Conservation (phyloP, 2,888 invertebrate species). For the Melieria crassipennis region DNA sequence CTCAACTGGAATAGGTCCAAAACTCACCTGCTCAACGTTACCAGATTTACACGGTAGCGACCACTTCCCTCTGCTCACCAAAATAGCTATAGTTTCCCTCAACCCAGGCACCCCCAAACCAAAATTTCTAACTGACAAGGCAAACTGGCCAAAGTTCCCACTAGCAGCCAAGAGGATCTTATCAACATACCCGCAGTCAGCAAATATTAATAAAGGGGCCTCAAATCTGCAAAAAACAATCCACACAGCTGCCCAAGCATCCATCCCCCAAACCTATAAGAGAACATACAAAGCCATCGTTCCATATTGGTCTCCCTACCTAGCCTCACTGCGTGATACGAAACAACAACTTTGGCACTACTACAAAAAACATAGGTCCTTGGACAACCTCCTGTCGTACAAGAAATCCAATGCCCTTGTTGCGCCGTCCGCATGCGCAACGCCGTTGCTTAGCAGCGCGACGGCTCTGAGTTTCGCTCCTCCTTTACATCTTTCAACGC, state of each 20-base stretch:
- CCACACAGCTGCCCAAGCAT: not conserved
- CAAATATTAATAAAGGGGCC: not conserved
- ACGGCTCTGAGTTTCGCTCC: too few relatives aligned
- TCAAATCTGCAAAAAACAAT: not conserved
- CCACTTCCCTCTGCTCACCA: not conserved
- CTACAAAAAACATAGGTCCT: not conserved
- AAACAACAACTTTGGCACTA: not conserved
- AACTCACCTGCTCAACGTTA: not conserved
- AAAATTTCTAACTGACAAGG: conserved; percentile 7
- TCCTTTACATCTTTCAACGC: too few relatives aligned
- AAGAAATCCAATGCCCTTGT: not conserved
- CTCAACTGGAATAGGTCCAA: not conserved
- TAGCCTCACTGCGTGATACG: not conserved
- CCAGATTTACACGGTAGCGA: not conserved
- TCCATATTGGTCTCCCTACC: not conserved
- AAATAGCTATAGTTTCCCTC: not conserved
- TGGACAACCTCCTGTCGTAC: too few relatives aligned
- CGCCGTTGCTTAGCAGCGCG: too few relatives aligned
- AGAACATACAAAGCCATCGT: too few relatives aligned
- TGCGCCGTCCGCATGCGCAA: not conserved
- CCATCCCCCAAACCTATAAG: not conserved
- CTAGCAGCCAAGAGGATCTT: not conserved
- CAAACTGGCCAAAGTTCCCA: not conserved
- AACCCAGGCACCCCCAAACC: not conserved
- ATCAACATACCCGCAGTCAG: not conserved